Evolutionary conservation across 2,888 invertebrate species (phyloP).

Genomic region (Altica lythri): DNA sequence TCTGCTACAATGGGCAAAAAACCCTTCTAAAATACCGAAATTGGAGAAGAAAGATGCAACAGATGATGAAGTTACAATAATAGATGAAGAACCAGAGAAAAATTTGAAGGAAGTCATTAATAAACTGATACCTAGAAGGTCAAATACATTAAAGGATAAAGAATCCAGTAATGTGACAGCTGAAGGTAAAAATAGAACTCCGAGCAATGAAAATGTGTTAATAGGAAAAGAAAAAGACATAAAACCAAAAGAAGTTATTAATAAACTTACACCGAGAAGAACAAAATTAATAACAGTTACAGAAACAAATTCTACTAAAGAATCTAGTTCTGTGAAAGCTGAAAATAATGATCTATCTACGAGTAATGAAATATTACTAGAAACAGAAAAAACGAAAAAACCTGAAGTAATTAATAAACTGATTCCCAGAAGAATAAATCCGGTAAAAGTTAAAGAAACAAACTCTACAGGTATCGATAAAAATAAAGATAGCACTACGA

Average conservation of each 20-base stretch:
- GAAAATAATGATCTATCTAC: background rate
- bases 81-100: background rate
- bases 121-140: background rate
- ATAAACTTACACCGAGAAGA: conserved; percentile 2
- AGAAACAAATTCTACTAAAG: conserved; percentile 1
- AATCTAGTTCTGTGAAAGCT: too few species aligned
- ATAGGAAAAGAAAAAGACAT: background rate
- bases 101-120: background rate
- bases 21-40: conserved; percentile 31
- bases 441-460: too few species aligned
- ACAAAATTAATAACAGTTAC: background rate
- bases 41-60: conserved; percentile 30
- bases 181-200: background rate
- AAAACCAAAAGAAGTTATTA: background rate
- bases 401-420: too few species aligned
- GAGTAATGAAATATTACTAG: too few species aligned
- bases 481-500: too few species aligned
- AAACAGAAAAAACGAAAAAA: too few species aligned
- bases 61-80: conserved; percentile 19
- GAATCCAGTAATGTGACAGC: background rate
- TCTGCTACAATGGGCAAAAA: conserved; percentile 51
- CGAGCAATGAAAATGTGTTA: background rate
- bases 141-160: background rate
- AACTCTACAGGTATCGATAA: too few species aligned
- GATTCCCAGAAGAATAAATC: too few species aligned